A percentile compares a stretch with the other conserved stretches of the same genome.
phyloP scores from a whole-genome alignment of 2,113 vertebrate species.

The Trachemys scripta region DNA sequence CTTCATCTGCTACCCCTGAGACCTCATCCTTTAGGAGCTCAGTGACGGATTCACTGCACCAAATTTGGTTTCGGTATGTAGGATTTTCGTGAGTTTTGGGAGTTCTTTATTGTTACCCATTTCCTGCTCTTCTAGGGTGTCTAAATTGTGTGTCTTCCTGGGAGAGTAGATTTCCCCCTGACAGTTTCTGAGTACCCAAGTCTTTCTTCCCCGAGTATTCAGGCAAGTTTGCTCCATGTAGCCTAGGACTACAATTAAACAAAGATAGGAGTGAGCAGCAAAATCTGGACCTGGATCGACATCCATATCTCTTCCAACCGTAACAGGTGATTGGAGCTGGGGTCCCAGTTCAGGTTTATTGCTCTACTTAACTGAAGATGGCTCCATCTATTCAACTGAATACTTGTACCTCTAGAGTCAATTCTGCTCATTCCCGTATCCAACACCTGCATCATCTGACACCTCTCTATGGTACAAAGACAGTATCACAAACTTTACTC shows the following conservation, averaged over 20 bases:
- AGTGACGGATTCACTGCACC: not conserved
- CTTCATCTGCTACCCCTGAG: not conserved
- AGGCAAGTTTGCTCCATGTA: not conserved
- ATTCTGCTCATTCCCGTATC: not conserved
- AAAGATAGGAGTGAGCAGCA: rapidly evolving
- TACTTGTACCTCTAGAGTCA: not conserved
- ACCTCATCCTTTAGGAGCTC: not conserved
- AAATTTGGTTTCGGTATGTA: not conserved
- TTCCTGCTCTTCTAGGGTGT: not conserved
- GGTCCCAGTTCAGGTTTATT: not conserved
- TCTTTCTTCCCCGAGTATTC: not conserved
- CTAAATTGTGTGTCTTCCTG: slow-evolving; percentile 17
- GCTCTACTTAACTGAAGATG: not conserved
- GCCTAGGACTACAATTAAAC: not conserved
- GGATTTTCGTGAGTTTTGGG: not conserved
- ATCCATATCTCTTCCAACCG: not conserved
- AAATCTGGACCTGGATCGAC: not conserved
- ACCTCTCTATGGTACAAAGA: slow-evolving; percentile 3
- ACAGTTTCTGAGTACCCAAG: not conserved
- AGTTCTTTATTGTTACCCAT: not conserved
- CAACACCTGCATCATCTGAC: not conserved
- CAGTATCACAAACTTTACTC: not conserved
- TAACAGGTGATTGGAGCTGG: not conserved
- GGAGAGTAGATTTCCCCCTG: not conserved
- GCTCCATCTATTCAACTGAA: not conserved